phyloP scores from a whole-genome alignment of 2,888 invertebrate genomes.

The Erebia ligea region DNA sequence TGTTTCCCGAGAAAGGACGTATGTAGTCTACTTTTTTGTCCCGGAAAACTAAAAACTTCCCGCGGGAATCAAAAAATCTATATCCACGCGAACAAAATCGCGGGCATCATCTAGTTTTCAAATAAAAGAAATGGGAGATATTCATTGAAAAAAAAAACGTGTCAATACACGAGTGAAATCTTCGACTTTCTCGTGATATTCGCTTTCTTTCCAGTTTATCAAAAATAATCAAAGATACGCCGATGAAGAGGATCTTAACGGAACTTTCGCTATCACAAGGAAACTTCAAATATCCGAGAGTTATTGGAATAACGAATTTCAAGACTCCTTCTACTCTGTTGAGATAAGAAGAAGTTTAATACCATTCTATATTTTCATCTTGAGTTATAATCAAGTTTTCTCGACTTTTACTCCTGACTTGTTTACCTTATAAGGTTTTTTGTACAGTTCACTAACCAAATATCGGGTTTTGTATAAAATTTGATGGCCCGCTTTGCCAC shows the following conservation, averaged over 20 bases:
- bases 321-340: constrained; percentile 39
- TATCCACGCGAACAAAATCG: no score
- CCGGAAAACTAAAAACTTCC: no score
- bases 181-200: neutral
- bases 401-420: constrained; percentile 16
- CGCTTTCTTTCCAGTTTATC: constrained; percentile 19
- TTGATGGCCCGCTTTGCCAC: no score
- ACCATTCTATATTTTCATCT: constrained; percentile 32
- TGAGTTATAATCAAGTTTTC: constrained; percentile 15
- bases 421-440: constrained; percentile 14
- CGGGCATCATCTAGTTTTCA: no score
- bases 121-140: no score
- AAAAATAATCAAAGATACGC: constrained; percentile 36
- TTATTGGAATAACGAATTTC: constrained; percentile 43
- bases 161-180: no score
- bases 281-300: constrained; percentile 44
- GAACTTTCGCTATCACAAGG: constrained; percentile 41
- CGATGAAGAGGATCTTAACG: constrained; percentile 31
- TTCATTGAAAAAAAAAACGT: no score
- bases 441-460: neutral
- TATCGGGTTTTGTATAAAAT: neutral
- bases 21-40: no score
- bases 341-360: constrained; percentile 41
- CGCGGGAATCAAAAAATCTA: no score
- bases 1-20: no score